phyloP scores from a whole-genome alignment of 1,140 invertebrate genomes.

The Ptiloglossa arizonensis region DNA sequence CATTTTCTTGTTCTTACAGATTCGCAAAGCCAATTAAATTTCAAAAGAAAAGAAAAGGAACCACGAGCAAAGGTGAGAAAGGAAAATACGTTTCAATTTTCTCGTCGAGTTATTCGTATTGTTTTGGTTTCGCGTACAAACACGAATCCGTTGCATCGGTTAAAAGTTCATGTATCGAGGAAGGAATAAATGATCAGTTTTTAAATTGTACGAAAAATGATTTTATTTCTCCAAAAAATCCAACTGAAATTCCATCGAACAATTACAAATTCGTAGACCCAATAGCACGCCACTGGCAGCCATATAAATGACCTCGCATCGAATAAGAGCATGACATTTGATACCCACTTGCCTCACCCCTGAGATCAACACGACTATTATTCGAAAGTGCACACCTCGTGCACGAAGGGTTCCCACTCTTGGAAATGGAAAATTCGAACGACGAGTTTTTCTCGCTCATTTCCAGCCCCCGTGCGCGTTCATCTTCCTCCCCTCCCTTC shows the following conservation, averaged over 20 bases:
- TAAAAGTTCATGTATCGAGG: neutral
- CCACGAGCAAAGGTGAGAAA: too few species aligned
- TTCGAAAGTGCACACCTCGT: neutral
- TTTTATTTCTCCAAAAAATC: neutral
- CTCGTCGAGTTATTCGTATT: too few species aligned
- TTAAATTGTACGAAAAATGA: neutral
- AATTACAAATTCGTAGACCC: neutral
- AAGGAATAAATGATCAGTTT: neutral
- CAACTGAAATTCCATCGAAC: neutral
- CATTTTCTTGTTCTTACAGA: too few species aligned
- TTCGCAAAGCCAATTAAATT: too few species aligned
- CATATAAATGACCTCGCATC: neutral
- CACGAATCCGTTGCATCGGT: too few species aligned
- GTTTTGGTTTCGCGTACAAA: too few species aligned
- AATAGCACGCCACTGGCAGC: too few species aligned
- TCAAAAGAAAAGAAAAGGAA: too few species aligned
- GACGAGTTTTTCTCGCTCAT: slow-evolving; percentile 31
- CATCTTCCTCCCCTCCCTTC: slow-evolving; percentile 9
- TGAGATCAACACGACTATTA: slow-evolving; percentile 13
- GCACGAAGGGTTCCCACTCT: slow-evolving; percentile 1
- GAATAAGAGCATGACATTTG: slow-evolving; percentile 4
- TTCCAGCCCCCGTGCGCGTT: slow-evolving; percentile 14
- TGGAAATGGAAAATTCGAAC: slow-evolving; percentile 38
- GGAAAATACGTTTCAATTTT: too few species aligned
- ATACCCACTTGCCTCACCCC: slow-evolving; percentile 27